Percentiles rank a stretch among this genome's conserved stretches.
Conservation (phyloP, 2,113 vertebrate genomes). For the Dromiciops gliroides region DNA sequence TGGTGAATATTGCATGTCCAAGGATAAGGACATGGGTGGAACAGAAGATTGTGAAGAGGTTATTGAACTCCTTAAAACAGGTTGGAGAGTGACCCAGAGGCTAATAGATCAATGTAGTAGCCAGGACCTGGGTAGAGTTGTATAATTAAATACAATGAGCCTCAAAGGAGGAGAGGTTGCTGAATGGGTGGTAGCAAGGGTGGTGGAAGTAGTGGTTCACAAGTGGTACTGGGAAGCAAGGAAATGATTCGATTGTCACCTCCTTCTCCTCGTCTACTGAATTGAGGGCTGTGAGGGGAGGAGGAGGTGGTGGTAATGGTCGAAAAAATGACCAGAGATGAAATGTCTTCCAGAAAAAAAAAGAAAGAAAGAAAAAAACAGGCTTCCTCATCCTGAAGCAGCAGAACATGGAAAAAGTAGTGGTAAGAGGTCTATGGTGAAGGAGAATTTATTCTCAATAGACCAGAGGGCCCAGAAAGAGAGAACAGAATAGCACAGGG, state of each 20-base stretch:
- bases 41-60: neutral
- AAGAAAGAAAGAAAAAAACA: no score
- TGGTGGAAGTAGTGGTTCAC: rapidly evolving
- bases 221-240: neutral
- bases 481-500: neutral
- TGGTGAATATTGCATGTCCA: neutral
- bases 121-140: neutral
- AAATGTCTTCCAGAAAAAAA: neutral
- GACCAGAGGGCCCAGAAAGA: neutral
- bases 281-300: neutral
- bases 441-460: neutral
- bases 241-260: neutral
- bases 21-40: neutral
- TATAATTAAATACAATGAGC: neutral
- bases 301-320: neutral
- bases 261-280: neutral
- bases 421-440: neutral
- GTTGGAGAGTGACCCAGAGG: neutral
- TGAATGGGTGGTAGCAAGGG: neutral
- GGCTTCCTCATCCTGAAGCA: neutral
- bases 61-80: neutral
- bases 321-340: neutral
- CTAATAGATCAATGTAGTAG: neutral
- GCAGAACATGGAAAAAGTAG: neutral
- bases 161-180: neutral